Conservation (phyloP, 2,797 vertebrate genomes). For the Tinamus major region DNA sequence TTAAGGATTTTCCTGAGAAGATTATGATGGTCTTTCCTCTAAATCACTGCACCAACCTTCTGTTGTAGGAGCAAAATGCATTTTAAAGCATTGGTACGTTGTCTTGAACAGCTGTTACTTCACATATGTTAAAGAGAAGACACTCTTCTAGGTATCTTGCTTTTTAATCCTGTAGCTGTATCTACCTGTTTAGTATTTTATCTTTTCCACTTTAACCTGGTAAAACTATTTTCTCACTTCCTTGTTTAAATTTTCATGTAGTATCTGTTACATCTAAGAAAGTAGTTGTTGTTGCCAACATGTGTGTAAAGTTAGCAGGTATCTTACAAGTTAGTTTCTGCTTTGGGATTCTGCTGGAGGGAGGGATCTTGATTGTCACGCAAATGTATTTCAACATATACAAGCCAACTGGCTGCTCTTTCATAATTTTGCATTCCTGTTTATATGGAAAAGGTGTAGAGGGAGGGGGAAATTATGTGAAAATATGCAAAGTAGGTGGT, state of each 20-base stretch:
- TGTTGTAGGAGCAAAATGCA: not conserved
- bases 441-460: not conserved
- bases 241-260: not conserved
- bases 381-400: not conserved
- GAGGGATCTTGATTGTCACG: not conserved
- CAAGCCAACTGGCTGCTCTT: not conserved
- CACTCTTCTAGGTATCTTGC: not conserved
- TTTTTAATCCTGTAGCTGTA: not conserved
- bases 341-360: not conserved
- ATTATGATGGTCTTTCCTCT: not conserved
- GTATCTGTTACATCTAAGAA: not conserved
- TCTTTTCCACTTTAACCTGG: not conserved
- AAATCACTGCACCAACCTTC: not conserved
- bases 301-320: not conserved
- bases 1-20: not conserved
- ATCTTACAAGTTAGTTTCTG: not conserved
- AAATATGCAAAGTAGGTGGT: not conserved
- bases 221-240: not conserved
- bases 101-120: not conserved
- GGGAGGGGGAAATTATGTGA: not conserved
- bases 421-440: not conserved
- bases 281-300: not conserved
- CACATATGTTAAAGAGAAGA: not conserved
- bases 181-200: not conserved
- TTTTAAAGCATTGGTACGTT: not conserved